These are phyloP conservation scores for Coleophora flavipennella DNA, from an alignment of 2,888 invertebrate genomes.

Conservation along the genomic window DNA sequence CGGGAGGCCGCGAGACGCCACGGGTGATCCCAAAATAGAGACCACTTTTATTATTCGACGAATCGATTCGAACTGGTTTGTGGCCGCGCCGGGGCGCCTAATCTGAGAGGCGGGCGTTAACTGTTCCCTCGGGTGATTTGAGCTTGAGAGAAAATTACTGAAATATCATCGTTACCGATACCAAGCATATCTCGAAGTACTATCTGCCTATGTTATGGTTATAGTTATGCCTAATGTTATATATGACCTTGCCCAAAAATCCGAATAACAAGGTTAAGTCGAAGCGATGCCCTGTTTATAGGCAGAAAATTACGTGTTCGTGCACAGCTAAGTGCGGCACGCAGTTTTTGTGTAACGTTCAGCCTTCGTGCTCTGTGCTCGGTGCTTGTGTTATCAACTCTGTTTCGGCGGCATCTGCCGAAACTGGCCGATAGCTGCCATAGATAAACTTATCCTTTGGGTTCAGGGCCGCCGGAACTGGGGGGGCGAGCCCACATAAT, in stretches of 20 bases:
- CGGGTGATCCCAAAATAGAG: slow-evolving; percentile 59
- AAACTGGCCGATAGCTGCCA: slow-evolving; percentile 40
- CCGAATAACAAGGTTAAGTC: slow-evolving; percentile 12
- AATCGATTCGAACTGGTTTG: slow-evolving; percentile 58
- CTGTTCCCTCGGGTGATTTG: slow-evolving; percentile 31
- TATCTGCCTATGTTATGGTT: too few species aligned
- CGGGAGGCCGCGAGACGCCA: slow-evolving; percentile 12
- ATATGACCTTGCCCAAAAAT: slow-evolving; percentile 6
- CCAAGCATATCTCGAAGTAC: not conserved
- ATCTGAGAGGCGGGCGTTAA: slow-evolving; percentile 34
- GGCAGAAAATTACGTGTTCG: slow-evolving; percentile 14
- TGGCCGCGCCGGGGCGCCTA: slow-evolving; percentile 37
- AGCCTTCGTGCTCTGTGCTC: too few species aligned
- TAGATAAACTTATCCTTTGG: slow-evolving; percentile 47
- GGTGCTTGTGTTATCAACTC: slow-evolving; percentile 35
- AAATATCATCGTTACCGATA: slow-evolving; percentile 5
- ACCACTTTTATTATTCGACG: slow-evolving; percentile 54
- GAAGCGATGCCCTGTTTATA: slow-evolving; percentile 18
- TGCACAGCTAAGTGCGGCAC: slow-evolving; percentile 10
- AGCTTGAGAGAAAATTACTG: slow-evolving; percentile 19
- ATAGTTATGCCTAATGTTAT: too few species aligned
- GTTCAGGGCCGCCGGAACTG: slow-evolving; percentile 44
- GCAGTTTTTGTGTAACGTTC: slow-evolving; percentile 6
- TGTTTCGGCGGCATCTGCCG: slow-evolving; percentile 60
- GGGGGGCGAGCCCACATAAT: too few species aligned